phyloP scores from a whole-genome alignment of 2,888 invertebrate genomes.

The Metallyticus violacea region DNA sequence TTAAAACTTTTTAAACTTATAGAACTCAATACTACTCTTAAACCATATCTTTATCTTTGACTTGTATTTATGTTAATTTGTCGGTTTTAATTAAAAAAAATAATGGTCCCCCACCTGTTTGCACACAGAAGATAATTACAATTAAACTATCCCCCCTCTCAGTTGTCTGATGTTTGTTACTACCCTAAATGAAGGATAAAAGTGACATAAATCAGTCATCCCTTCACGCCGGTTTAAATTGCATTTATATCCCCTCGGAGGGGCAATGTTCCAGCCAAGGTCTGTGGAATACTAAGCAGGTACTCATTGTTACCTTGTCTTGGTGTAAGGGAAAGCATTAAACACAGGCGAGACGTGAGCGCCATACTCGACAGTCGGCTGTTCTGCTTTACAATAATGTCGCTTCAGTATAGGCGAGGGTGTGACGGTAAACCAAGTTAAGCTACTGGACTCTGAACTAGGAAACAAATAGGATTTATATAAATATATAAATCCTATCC shows the following conservation, averaged over 20 bases:
- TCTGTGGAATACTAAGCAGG: constrained; percentile 18
- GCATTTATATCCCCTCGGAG: background rate
- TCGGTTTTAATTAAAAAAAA: too few relatives aligned
- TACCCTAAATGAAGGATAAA: background rate
- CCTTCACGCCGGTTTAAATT: constrained; percentile 2
- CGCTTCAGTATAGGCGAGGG: background rate
- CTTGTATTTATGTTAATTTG: too few relatives aligned
- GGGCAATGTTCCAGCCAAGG: background rate
- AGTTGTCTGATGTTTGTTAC: background rate
- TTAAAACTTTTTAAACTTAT: too few relatives aligned
- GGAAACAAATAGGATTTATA: too few relatives aligned
- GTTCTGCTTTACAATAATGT: background rate
- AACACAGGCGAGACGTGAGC: background rate
- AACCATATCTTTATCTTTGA: too few relatives aligned
- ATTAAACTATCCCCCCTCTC: too few relatives aligned
- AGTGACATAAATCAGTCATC: constrained; percentile 10
- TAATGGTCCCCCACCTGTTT: too few relatives aligned
- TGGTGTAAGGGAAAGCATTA: background rate
- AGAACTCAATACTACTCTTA: too few relatives aligned
- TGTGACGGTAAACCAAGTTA: background rate
- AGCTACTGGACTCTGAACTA: background rate
- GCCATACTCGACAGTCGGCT: background rate
- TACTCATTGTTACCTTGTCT: constrained; percentile 1
- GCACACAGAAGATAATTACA: too few relatives aligned
- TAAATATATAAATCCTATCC: too few relatives aligned